Base-by-base conservation (phyloP, 2,888 invertebrate species). In the Apocheima hispidaria region DNA sequence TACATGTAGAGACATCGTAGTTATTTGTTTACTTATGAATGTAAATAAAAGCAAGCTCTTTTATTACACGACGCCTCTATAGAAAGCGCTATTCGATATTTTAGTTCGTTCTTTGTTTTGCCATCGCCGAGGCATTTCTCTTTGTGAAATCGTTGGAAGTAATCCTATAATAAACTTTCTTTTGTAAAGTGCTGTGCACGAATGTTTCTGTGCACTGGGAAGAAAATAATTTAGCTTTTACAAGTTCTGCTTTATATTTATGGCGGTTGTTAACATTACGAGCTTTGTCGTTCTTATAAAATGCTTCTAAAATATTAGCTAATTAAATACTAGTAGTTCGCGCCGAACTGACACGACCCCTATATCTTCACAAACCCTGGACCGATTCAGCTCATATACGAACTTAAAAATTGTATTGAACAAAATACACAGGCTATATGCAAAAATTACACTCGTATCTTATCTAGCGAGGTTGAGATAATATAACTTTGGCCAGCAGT, bases 131-230 rank as follows among this genome's bases (percentile, higher is more conserved):
- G 18, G 23, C 20, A 18, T 40, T 51, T 18, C 35, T 46, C 33
- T 48, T 48, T 48, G 28, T 38, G 55, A 16, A 48, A 48, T 55
- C 14, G 38, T 36, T 38, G 41, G 53, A 57, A 57, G 36, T 50
- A 57, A 58, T 58, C 26, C 36, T 44, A 9, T 58, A 20, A 44
- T 28, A 44, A 51, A 41, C 30, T 57, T 57, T 30, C 14, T 33
- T 50, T 49, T 56, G 30, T 16, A 33, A 50, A 56, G 33, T 41
- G 41, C 49, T n/a, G n/a, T n/a, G n/a, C n/a, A n/a, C n/a, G 43
- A 49, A 57, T 49, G 28, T 43, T 55, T 28, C 46, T 55, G 48
- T 30, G 55, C 44, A 48, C 14, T 38, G 28, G n/a, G 10, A 20
- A 18, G 40, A 10, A 40, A 28, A 20, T 40, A 30, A 51, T 51